Percentiles rank a stretch among this genome's conserved stretches.
phyloP scores from a whole-genome alignment of 1,140 invertebrate genomes.

The Leptinotarsa lineolata region DNA sequence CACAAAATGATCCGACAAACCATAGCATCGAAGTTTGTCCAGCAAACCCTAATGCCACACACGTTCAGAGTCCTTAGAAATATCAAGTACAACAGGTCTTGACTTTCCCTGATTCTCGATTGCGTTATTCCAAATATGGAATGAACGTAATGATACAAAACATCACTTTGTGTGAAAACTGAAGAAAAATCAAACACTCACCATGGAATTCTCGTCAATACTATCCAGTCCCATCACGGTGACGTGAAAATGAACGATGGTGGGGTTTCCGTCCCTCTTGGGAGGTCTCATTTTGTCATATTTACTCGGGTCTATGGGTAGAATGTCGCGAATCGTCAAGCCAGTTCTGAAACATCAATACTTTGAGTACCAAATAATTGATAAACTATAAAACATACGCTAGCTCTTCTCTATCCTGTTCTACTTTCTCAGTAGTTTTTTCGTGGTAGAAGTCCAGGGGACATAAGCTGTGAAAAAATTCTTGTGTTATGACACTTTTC shows the following conservation, averaged over 20 bases:
- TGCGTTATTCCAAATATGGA: no score
- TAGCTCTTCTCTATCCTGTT: constrained; percentile 39
- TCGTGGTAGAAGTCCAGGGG: constrained; percentile 47
- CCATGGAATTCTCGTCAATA: constrained; percentile 91
- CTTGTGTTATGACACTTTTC: not conserved
- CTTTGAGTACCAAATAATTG: constrained; percentile 1
- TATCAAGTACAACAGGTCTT: no score
- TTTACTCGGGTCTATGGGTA: constrained; percentile 81
- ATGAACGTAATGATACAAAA: no score
- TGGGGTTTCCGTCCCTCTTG: constrained; percentile 83
- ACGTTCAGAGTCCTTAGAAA: no score
- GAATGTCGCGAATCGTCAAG: constrained; percentile 78
- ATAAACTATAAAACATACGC: constrained; percentile 32
- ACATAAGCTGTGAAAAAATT: constrained; percentile 40
- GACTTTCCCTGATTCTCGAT: no score
- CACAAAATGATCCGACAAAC: no score
- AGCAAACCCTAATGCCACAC: no score
- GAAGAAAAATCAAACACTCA: constrained; percentile 51
- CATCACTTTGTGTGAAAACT: no score
- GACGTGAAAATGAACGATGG: constrained; percentile 87
- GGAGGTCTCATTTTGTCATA: constrained; percentile 91
- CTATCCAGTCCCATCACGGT: constrained; percentile 92
- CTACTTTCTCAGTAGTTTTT: constrained; percentile 43
- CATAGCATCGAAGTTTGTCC: no score
- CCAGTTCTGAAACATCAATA: constrained; percentile 63